Evolutionary conservation across 2,888 invertebrate genomes (phyloP).

Genomic region (Amphipyra berbera): DNA sequence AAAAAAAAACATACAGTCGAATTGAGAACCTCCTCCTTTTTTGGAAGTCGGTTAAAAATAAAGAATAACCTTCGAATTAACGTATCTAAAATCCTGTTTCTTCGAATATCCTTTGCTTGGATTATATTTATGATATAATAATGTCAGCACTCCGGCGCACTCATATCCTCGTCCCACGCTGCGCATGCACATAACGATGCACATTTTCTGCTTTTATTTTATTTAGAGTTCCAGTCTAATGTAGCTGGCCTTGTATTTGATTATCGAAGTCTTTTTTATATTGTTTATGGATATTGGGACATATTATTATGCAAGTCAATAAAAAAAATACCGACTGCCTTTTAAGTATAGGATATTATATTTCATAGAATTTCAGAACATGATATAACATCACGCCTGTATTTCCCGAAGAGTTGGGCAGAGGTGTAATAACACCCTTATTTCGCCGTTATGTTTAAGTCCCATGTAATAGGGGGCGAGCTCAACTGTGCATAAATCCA

Average conservation of each 20-base stretch:
- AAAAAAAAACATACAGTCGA: too few relatives aligned
- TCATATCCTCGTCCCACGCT: slow-evolving; percentile 18
- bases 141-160: neutral
- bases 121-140: neutral
- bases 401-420: too few relatives aligned
- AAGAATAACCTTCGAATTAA: neutral
- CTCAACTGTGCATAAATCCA: too few relatives aligned
- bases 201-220: slow-evolving; percentile 24
- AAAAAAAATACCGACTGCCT: too few relatives aligned
- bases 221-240: neutral
- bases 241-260: slow-evolving; percentile 14
- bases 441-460: too few relatives aligned
- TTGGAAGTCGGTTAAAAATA: too few relatives aligned
- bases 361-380: too few relatives aligned
- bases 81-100: neutral
- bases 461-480: too few relatives aligned
- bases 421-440: too few relatives aligned
- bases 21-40: too few relatives aligned
- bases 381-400: too few relatives aligned
- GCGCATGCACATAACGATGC: slow-evolving; percentile 14
- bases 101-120: neutral
- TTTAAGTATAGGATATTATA: too few relatives aligned
- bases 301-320: neutral
- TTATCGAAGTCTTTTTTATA: neutral
- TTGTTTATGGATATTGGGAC: slow-evolving; percentile 6